Conservation (phyloP, 1,140 invertebrate genomes). For the Pantala flavescens region DNA sequence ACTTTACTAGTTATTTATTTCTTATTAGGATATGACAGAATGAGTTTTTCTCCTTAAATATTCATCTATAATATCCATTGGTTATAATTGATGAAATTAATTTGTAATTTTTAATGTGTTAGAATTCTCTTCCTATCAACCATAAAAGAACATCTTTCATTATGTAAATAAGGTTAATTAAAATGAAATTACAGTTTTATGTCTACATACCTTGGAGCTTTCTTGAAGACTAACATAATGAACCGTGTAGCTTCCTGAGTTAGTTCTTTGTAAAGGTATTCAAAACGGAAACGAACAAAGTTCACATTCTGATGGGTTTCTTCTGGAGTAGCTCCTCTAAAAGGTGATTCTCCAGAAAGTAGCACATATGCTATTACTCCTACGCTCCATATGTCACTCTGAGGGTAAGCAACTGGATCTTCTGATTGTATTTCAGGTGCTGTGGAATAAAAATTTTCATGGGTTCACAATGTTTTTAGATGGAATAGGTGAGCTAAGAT, state of each 20-base stretch:
- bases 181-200: no score
- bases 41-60: slow-evolving; percentile 17
- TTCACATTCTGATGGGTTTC: slow-evolving; percentile 86
- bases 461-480: no score
- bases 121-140: no score
- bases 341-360: slow-evolving; percentile 87
- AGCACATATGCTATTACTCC: slow-evolving; percentile 90
- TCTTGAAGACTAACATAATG: slow-evolving; percentile 89
- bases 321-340: slow-evolving; percentile 65
- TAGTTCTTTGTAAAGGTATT: slow-evolving; percentile 87
- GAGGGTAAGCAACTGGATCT: slow-evolving; percentile 62
- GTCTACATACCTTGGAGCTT: slow-evolving; percentile 65
- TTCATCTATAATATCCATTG: no score
- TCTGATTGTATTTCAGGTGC: slow-evolving; percentile 89
- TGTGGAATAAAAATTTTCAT: slow-evolving; percentile 34
- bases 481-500: not conserved
- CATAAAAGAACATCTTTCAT: no score
- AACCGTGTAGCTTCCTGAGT: slow-evolving; percentile 90
- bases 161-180: no score
- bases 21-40: slow-evolving; percentile 16
- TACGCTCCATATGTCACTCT: slow-evolving; percentile 93
- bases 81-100: no score
- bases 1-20: slow-evolving; percentile 21
- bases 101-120: no score
- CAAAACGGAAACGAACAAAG: slow-evolving; percentile 88